phyloP scores from a whole-genome alignment of 2,888 invertebrate species.

The Candidula unifasciata region DNA sequence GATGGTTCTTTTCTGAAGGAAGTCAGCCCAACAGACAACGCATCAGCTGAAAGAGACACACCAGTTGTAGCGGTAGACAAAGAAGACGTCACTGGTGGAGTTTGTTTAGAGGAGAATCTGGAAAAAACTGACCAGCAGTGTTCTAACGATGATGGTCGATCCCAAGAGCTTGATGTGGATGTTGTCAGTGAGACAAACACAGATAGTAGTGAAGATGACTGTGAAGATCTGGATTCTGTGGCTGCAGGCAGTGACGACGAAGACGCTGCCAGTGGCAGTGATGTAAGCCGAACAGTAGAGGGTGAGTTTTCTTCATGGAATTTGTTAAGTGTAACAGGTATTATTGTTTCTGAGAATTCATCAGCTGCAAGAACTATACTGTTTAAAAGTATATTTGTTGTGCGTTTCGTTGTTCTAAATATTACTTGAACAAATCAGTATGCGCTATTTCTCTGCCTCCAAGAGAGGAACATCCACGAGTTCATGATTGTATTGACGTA shows the following conservation, averaged over 20 bases:
- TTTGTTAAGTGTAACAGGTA: not conserved
- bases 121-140: no score
- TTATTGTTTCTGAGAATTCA: no score
- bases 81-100: not conserved
- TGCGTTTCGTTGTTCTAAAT: no score
- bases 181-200: not conserved
- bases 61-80: no score
- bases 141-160: not conserved
- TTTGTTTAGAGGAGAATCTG: not conserved
- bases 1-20: not conserved
- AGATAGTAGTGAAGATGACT: slow-evolving; percentile 3
- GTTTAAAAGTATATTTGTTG: no score
- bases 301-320: not conserved
- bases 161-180: slow-evolving; percentile 1
- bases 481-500: no score
- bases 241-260: not conserved
- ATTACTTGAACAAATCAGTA: no score
- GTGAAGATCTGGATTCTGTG: slow-evolving; percentile 1
- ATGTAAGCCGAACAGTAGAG: not conserved
- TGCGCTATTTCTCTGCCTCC: no score
- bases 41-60: not conserved
- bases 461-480: no score
- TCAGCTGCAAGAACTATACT: no score
- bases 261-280: not conserved
- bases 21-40: not conserved